Evolutionary conservation across 2,113 vertebrate species (phyloP), one percentile per base, ranked within the genome.

Genomic region (Martes martes): DNA sequence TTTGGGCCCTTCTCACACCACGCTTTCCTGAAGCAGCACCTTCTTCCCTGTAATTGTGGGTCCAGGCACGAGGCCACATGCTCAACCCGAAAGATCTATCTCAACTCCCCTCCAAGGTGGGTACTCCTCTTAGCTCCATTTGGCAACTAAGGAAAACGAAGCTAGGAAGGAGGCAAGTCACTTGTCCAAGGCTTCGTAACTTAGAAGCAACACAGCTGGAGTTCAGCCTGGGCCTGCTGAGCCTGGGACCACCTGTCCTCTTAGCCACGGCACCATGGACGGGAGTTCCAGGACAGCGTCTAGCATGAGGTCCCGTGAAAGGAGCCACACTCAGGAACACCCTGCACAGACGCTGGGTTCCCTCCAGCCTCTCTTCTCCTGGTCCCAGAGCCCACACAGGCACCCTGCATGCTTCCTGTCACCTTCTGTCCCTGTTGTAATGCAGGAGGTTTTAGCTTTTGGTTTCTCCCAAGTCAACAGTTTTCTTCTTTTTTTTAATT

Each of bases 361-460:
- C n/a, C 69, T 42, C 1, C 18, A 0, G 7, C 16, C 28, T 52
- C 47, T 45, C 65, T 73, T 14, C 90, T 36, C 31, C 39, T 15
- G 6, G 31, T 19, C 26, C 18, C 28, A 33, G 69, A 52, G 10
- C 14, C 52, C 31, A 2, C 3, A 8, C n/a, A 0, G 2, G 39
- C 63, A 42, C 33, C 0, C 4, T 0, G 4, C 33, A 9, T 9
- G n/a, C 36, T 65, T 73, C 50, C 55, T 39, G 18, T 42, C 26
- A 52, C 13, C 71, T 55, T 36, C 76, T 4, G 2, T n/a, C n/a
- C 19, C 10, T 0, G 0, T n/a, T 45, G 13, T 18, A 42, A 74
- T 31, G 28, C 86, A 36, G 26, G 36, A 47, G 42, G 16, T n/a
- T 73, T 90, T 71, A 82, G 82, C 50, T 65, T 88, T 79, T 9